phyloP scores from a whole-genome alignment of 2,113 vertebrate species.

The Rhizomys pruinosus region DNA sequence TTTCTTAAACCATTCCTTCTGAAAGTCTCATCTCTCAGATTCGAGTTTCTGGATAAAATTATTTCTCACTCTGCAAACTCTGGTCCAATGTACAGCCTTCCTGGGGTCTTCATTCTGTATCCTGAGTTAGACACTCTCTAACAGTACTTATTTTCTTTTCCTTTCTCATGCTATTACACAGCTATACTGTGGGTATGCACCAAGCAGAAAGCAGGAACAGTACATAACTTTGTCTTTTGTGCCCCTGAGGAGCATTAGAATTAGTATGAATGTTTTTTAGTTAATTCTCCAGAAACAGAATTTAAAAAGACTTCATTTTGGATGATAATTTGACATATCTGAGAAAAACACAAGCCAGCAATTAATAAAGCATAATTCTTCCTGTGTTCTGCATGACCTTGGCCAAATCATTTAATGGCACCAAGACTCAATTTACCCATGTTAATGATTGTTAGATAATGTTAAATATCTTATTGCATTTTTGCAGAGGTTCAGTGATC shows the following conservation, averaged over 20 bases:
- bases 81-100: background rate
- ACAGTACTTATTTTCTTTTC: background rate
- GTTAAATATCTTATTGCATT: background rate
- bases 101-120: background rate
- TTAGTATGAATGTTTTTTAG: constrained; percentile 23
- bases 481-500: constrained; percentile 24
- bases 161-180: background rate
- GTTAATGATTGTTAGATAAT: constrained; percentile 18
- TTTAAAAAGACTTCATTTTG: constrained; percentile 26
- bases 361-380: constrained; percentile 26
- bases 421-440: background rate
- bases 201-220: constrained; percentile 5
- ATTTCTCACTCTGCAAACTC: background rate
- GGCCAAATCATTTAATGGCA: constrained; percentile 19
- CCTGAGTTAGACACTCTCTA: background rate
- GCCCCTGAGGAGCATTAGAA: background rate
- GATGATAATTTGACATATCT: background rate
- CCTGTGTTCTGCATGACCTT: background rate
- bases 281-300: constrained; percentile 49
- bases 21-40: background rate
- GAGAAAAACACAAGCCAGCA: background rate
- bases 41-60: background rate
- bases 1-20: background rate
- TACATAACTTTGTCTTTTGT: background rate
- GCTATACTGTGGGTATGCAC: background rate